These are phyloP conservation scores for Stenodera caucasica DNA, from an alignment of 2,888 invertebrate species.

Conservation along the genomic window DNA sequence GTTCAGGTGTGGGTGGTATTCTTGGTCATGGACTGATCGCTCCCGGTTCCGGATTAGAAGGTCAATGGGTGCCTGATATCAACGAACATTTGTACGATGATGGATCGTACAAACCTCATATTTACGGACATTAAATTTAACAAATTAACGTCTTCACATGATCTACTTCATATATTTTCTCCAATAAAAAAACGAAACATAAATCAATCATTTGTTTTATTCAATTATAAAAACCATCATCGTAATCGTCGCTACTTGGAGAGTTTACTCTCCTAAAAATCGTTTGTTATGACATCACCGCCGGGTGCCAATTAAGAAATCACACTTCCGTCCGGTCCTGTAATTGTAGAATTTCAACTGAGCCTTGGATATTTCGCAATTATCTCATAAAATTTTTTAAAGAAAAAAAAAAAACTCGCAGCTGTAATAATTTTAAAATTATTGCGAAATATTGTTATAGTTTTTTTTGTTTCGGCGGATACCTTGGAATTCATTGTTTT, in stretches of 20 bases:
- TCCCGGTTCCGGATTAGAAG: constrained; percentile 33
- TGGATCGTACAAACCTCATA: constrained; percentile 44
- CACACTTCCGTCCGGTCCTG: constrained; percentile 39
- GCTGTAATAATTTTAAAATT: constrained; percentile 14
- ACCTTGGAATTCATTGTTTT: constrained; percentile 37
- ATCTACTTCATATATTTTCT: neutral
- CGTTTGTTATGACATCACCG: constrained; percentile 33
- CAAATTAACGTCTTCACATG: neutral
- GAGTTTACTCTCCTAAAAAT: too few relatives aligned
- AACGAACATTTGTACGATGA: constrained; percentile 45
- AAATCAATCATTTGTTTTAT: constrained; percentile 1
- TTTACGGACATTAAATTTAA: constrained; percentile 31
- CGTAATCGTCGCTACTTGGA: too few relatives aligned
- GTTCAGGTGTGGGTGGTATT: constrained; percentile 13
- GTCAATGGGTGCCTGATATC: constrained; percentile 45
- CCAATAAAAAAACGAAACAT: constrained; percentile 1
- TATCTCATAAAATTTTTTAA: neutral
- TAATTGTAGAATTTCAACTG: constrained; percentile 32
- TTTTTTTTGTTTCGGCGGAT: constrained; percentile 12
- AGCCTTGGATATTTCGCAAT: neutral
- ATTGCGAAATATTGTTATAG: neutral
- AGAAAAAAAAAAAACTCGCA: constrained; percentile 26
- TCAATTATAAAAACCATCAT: neutral
- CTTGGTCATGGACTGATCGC: constrained; percentile 11
- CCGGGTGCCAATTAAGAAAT: constrained; percentile 35